Base-by-base conservation (phyloP, 2,113 vertebrate species). In the Cyanocitta stelleri region DNA sequence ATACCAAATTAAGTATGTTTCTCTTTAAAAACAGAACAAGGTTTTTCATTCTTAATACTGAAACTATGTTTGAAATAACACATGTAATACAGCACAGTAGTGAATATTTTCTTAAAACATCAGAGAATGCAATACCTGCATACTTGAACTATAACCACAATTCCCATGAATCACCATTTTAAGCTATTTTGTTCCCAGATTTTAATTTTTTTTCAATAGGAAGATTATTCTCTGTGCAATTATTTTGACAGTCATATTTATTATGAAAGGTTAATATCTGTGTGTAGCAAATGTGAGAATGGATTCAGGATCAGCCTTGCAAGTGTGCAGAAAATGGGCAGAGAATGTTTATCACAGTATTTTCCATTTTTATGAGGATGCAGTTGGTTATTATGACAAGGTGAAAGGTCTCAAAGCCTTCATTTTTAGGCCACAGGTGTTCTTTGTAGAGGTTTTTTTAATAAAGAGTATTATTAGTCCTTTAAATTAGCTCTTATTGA, bases 401-500 rank as follows among this genome's bases (percentile, higher is more conserved):
- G 91, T 97, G 90, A 96, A 97, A 97, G 90, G 91, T 93, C 71
- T 68, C 93, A 75, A 92, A 95, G 91, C 80, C 44, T 97, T 96
- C 76, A 96, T 90, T 97, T 96, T 95, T 92, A 97, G 92, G 89
- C 95, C 80, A 84, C 97, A 84, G 95, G 95, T 97, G 95, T 95
- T 90, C 96, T 97, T 89, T 95, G 95, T 94, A 92, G 63, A 64
- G 76, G 5, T 37, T 82, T 93, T 95, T 95, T 96, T 91, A 97
- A 97, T 95, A 97, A 97, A 95, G 90, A 95, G 92, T 85, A 97
- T 94, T 97, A 97, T 96, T 97, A 95, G 96, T 94, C 82, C 94
- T 96, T 96, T 96, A 97, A 97, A 97, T 96, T 95, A 97, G 91
- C 90, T 93, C 96, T 89, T 95, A 97, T 94, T 95, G 96, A 94